Conservation (phyloP, 2,797 vertebrate genomes). For the Pipistrellus pipistrellus region DNA sequence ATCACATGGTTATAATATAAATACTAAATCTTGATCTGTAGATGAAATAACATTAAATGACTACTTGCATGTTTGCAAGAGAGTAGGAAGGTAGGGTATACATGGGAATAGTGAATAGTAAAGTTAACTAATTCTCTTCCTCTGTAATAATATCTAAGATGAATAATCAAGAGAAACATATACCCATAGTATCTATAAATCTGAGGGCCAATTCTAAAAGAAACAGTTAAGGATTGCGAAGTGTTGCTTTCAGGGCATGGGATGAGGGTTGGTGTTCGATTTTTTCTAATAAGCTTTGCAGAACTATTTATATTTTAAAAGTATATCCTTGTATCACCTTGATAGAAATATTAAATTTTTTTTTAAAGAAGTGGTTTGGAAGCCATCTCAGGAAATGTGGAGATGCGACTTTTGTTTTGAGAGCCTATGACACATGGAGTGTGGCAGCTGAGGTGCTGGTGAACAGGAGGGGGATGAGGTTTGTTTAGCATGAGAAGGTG, state of each 20-base stretch:
- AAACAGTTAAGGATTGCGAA: not conserved
- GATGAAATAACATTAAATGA: not conserved
- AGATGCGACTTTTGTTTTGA: not conserved
- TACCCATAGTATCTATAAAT: not conserved
- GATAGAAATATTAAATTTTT: not conserved
- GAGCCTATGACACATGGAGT: fast-evolving
- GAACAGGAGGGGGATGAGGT: not conserved
- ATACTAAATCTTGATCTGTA: not conserved
- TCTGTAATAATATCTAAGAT: not conserved
- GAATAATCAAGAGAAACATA: not conserved
- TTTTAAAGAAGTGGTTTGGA: not conserved
- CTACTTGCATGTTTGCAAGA: not conserved
- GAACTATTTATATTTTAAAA: not conserved
- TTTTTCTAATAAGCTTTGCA: not conserved
- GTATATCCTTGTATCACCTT: not conserved
- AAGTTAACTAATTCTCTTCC: not conserved
- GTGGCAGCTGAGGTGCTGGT: not conserved
- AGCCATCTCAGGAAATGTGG: not conserved
- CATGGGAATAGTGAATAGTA: not conserved
- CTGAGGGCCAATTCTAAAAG: not conserved
- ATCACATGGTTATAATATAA: not conserved
- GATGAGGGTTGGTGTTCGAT: not conserved
- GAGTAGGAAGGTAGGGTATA: not conserved
- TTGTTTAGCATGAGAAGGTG: not conserved
- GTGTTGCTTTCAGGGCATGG: not conserved